Conservation (phyloP, 2,888 invertebrate species). For the Athalia rosae region DNA sequence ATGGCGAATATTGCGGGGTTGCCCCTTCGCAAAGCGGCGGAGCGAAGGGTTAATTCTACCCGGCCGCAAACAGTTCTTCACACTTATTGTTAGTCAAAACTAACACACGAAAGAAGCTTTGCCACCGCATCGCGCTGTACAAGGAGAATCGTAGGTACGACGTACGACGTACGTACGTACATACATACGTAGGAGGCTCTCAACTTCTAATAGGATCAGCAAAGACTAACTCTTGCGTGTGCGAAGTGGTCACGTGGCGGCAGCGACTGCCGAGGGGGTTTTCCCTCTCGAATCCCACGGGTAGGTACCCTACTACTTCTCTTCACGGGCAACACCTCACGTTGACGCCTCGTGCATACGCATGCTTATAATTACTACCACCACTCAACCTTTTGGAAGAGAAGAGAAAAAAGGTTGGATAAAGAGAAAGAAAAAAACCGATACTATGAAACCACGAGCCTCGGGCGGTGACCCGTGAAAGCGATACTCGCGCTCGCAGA, state of each 20-base stretch:
- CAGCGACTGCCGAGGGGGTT: not conserved
- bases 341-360: slow-evolving; percentile 32
- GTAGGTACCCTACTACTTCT: not conserved
- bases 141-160: no score
- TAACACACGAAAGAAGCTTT: not conserved
- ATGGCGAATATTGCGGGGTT: no score
- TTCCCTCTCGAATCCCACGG: not conserved
- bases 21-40: no score
- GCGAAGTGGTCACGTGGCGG: slow-evolving; percentile 39
- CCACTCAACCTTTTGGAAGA: slow-evolving; percentile 25
- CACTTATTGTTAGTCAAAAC: slow-evolving; percentile 17
- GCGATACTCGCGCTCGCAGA: no score
- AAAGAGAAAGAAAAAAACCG: not conserved
- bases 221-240: slow-evolving; percentile 41
- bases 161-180: no score
- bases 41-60: no score
- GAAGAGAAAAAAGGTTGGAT: not conserved
- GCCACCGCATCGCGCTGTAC: no score
- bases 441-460: not conserved
- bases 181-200: slow-evolving; percentile 7
- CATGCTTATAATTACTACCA: slow-evolving; percentile 25
- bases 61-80: not conserved
- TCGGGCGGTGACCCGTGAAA: not conserved
- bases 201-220: slow-evolving; percentile 42
- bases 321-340: slow-evolving; percentile 19